Base-by-base conservation (phyloP, 2,113 vertebrate genomes). In the Leptocoma aspasia region DNA sequence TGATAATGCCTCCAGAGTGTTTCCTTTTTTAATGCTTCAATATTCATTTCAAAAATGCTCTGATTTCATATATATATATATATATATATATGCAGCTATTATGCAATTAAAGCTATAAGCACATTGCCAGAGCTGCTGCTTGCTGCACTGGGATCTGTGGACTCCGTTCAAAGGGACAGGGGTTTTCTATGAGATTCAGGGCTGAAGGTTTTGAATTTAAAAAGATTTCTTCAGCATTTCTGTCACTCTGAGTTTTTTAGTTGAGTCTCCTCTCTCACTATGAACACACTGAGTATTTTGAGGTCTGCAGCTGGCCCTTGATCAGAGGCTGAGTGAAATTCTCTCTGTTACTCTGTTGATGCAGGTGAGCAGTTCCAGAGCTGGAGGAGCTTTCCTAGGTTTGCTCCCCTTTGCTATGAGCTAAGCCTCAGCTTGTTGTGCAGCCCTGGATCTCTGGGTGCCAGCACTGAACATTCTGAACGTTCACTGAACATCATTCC, bases 1-100 rank as follows among this genome's bases (percentile, higher is more conserved):
- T 13, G 3, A 12, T 0, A 42, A 41, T 9, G 61, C 33, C 41
- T 44, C 3, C 8, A 65, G 37, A 86, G 23, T 1, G 1, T 27
- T 91, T 66, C 21, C 17, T 20, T 53, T 54, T 37, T 44, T 22
- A 26, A 20, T 9, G 10, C 52, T 65, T 39, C 49, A 69, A 44
- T 31, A 52, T 15, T 47, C 1, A 12, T 41, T 91, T 81, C 24
- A 83, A 49, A 80, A 89, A 42, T 4, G 52, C 28, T 15, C 6
- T 20, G 15, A 37, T 69, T 86, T 50, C 0, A 31, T 13, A 6
- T 2, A 14, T 20, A 39, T 39, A 11, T 15, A 11, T 15, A 53
- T 41, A 20, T 14, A 20, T 14, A 18, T 19, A 60, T 24, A 57
- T 57, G 15, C 13, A 60, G 44, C 13, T 35, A n/a, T 26, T 8